Percentiles rank a stretch among this genome's conserved stretches.
These are phyloP conservation scores for Cheilosia urbana DNA, from an alignment of 2,888 invertebrate genomes.

Conservation along the genomic window DNA sequence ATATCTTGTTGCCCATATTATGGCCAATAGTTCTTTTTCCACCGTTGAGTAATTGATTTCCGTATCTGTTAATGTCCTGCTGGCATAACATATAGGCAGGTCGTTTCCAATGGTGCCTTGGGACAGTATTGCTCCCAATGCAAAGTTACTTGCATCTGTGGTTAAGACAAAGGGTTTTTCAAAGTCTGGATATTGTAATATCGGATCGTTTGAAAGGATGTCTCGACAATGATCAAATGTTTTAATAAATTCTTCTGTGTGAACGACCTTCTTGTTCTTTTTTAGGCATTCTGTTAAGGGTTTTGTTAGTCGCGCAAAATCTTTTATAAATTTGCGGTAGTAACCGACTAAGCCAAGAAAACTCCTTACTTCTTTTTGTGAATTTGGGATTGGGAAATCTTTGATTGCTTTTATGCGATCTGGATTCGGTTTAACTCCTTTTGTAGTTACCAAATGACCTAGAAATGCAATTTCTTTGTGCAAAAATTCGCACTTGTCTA, in stretches of 20 bases:
- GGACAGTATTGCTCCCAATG: background rate
- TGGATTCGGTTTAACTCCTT: background rate
- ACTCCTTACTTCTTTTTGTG: background rate
- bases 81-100: conserved; percentile 4
- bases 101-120: background rate
- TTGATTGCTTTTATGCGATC: background rate
- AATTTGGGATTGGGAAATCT: background rate
- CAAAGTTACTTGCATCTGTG: no score
- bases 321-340: conserved; percentile 9
- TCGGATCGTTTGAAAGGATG: background rate
- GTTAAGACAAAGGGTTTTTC: background rate
- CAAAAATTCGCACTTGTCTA: background rate
- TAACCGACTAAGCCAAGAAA: conserved; percentile 1
- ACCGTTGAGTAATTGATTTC: background rate
- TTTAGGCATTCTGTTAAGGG: background rate
- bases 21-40: conserved; percentile 5
- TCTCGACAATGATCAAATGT: background rate
- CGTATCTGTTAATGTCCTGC: background rate
- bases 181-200: background rate
- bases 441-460: background rate
- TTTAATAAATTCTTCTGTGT: conserved; percentile 1
- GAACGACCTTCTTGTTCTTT: background rate
- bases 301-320: background rate
- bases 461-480: conserved; percentile 9
- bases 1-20: background rate